Evolutionary conservation across 1,140 invertebrate genomes (phyloP), one percentile per base, ranked within the genome.

Genomic region (Drosophila baimaii): DNA sequence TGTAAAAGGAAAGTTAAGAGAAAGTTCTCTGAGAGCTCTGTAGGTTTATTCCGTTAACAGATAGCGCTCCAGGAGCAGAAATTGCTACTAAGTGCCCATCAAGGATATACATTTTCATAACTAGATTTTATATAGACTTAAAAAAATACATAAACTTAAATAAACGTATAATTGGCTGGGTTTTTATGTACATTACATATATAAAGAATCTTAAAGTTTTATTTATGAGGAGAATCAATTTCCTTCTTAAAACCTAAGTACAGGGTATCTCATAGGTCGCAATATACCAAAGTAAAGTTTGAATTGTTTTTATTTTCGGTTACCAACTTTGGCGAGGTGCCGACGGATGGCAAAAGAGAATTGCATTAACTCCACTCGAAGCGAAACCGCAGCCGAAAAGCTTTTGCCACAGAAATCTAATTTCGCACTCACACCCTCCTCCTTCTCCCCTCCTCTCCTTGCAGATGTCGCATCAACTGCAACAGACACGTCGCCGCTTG

Each of bases 391-490:
- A 55, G 69, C 72, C 56, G 58, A 89, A 83, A 89, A 81, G 80
- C 80, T 89, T 89, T 81, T 73, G 64, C 73, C 73, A 78, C 75
- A 88, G 52, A 71, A 85, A 82, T 85, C 82, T 86, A 86, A 86
- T 83, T 83, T 81, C 49, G 58, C 68, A 69, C 59, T 82, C 54
- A 69, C 59, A 7, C 13, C 51, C 5, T 15, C 12, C 17, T 10
- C 33, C 4, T 39, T 35, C 12, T 6, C 21, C 1, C 7, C 13
- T 8, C 12, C 56, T 57, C 10, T 31, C 12, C 47, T 23, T 75
- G 23, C 65, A 91, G 90, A 91, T 91, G 82, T 77, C 90, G 58
- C 89, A 91, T 65, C 72, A 84, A 71, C 69, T 89, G 78, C 81
- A 81, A 59, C 78, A 88, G 63, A 88, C 86, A 82, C 85, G 91